Evolutionary conservation across 2,113 vertebrate species (phyloP).

Genomic region (Hydrochoerus hydrochaeris): DNA sequence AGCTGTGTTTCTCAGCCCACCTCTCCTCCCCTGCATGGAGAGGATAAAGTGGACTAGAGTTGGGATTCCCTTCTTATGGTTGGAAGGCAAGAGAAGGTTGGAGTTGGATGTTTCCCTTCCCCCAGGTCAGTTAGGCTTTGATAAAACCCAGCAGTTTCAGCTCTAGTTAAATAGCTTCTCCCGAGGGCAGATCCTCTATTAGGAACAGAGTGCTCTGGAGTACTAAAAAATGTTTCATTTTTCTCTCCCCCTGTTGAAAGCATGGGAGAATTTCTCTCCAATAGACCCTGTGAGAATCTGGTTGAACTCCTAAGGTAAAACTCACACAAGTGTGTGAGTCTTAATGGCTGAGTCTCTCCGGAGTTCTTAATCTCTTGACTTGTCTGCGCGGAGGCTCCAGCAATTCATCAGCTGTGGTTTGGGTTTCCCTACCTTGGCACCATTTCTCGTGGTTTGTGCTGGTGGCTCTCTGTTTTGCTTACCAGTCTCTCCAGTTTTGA

Average conservation of each 20-base stretch:
- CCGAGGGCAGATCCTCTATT: background rate
- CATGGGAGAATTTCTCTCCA: background rate
- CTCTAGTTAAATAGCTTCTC: background rate
- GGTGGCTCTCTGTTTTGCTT: background rate
- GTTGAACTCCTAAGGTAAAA: background rate
- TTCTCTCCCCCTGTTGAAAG: background rate
- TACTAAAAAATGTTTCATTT: slow-evolving; percentile 14
- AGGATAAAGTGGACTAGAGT: background rate
- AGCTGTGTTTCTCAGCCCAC: background rate
- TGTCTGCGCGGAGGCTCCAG: background rate
- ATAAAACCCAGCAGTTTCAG: background rate
- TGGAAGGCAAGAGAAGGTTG: background rate
- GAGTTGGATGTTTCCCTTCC: background rate
- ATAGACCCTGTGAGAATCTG: background rate
- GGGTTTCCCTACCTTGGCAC: background rate
- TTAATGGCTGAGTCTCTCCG: background rate
- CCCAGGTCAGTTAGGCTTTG: background rate
- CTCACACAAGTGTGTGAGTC: background rate
- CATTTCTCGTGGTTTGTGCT: background rate
- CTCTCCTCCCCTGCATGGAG: background rate
- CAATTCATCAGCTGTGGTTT: background rate
- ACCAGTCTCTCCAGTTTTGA: background rate
- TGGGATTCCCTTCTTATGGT: background rate
- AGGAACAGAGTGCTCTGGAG: background rate
- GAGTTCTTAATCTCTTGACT: background rate